These are phyloP conservation scores for Bacillus rossius DNA, from an alignment of 1,140 invertebrate genomes.

Conservation along the genomic window DNA sequence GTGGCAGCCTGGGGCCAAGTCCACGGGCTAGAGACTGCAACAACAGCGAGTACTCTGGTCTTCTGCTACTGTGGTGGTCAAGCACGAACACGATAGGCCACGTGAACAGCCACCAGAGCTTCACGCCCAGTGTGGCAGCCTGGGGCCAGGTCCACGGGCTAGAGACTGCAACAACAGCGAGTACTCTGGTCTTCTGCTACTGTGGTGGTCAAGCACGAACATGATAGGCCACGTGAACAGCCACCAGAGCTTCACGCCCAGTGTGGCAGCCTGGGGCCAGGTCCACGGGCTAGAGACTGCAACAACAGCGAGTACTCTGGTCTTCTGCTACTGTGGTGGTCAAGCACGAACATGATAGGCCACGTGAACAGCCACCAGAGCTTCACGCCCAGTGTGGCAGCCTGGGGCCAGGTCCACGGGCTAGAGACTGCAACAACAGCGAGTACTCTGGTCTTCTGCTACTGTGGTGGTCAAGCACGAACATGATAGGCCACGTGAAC, in stretches of 20 bases:
- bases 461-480: conserved; percentile 64
- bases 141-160: background rate
- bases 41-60: background rate
- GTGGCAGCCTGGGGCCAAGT: background rate
- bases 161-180: background rate
- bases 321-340: conserved; percentile 62
- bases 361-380: conserved; percentile 63
- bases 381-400: conserved; percentile 28
- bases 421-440: background rate
- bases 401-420: background rate
- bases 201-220: conserved; percentile 58
- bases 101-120: conserved; percentile 60
- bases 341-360: conserved; percentile 63
- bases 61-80: conserved; percentile 67
- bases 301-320: background rate
- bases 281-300: background rate
- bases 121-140: conserved; percentile 16
- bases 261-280: background rate
- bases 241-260: conserved; percentile 53
- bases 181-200: conserved; percentile 48
- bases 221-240: conserved; percentile 66
- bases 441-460: conserved; percentile 40
- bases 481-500: conserved; percentile 64
- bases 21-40: background rate
- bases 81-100: conserved; percentile 64